A percentile compares a stretch with the other conserved stretches of the same genome.
These are phyloP conservation scores for Lissonota sp. DNA, from an alignment of 2,888 invertebrate genomes.

Conservation along the genomic window DNA sequence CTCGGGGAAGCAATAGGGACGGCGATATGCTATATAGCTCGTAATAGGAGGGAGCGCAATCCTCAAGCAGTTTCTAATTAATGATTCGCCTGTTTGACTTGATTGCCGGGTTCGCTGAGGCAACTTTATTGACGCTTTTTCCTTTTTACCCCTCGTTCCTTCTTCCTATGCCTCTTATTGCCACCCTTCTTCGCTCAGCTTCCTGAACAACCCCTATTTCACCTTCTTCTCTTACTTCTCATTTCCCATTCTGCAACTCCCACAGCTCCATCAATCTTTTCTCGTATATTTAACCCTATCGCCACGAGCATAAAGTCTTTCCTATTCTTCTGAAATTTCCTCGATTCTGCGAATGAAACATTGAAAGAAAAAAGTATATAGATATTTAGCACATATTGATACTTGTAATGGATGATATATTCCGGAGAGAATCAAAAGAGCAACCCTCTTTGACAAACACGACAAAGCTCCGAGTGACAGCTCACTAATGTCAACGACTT, in stretches of 20 bases:
- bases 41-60: conserved; percentile 66
- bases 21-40: conserved; percentile 61
- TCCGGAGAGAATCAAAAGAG: conserved; percentile 22
- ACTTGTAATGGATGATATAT: conserved; percentile 11
- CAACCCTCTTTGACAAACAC: conserved; percentile 59
- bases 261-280: too few relatives aligned
- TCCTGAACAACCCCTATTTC: conserved; percentile 60
- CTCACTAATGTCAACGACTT: conserved; percentile 64
- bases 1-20: conserved; percentile 66
- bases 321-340: too few relatives aligned
- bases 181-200: conserved; percentile 65
- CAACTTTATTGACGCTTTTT: conserved; percentile 54
- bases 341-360: too few relatives aligned
- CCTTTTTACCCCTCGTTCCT: conserved; percentile 64
- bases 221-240: conserved; percentile 41
- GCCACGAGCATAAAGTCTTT: too few relatives aligned
- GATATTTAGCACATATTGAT: neutral
- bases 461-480: conserved; percentile 75
- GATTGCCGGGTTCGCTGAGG: conserved; percentile 72
- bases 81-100: conserved; percentile 69
- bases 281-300: too few relatives aligned
- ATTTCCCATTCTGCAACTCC: too few relatives aligned
- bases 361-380: conserved; percentile 43
- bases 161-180: conserved; percentile 70
- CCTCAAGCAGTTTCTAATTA: conserved; percentile 78